These are phyloP conservation scores for Corythoichthys haematopterus DNA, from an alignment of 2,113 vertebrate species.

Conservation along the genomic window DNA sequence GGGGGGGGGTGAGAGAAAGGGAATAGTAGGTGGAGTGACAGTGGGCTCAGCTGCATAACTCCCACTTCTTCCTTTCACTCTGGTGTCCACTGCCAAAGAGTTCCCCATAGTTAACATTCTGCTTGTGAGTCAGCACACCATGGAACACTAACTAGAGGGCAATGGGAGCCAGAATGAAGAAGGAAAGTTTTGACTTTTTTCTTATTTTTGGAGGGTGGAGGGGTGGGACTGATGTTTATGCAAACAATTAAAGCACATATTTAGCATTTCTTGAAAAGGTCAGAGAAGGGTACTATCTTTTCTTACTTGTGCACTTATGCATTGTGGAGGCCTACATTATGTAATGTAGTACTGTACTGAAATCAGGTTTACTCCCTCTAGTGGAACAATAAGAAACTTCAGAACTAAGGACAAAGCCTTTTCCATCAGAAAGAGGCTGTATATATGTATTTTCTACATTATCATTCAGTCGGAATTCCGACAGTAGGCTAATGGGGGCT, in stretches of 20 bases:
- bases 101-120: constrained; percentile 53
- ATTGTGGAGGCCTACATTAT: constrained; percentile 39
- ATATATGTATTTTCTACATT: background rate
- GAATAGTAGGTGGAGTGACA: constrained; percentile 47
- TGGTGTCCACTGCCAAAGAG: constrained; percentile 27
- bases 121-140: constrained; percentile 40
- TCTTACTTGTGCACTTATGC: constrained; percentile 39
- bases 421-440: background rate
- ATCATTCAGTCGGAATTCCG: background rate
- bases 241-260: background rate
- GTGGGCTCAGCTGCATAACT: constrained; percentile 61
- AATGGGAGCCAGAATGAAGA: constrained; percentile 1
- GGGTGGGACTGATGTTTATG: background rate
- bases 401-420: background rate
- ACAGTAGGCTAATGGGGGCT: background rate
- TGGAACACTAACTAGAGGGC: constrained; percentile 12
- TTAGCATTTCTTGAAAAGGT: background rate
- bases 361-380: constrained; percentile 42
- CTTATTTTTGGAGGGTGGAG: background rate
- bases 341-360: constrained; percentile 32
- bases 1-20: constrained; percentile 27
- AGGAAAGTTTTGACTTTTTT: background rate
- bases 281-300: background rate
- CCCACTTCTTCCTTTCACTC: constrained; percentile 56
- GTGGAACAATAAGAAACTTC: constrained; percentile 32